These are phyloP conservation scores for Calosoma granatense DNA, from an alignment of 1,140 invertebrate genomes.

Conservation along the genomic window DNA sequence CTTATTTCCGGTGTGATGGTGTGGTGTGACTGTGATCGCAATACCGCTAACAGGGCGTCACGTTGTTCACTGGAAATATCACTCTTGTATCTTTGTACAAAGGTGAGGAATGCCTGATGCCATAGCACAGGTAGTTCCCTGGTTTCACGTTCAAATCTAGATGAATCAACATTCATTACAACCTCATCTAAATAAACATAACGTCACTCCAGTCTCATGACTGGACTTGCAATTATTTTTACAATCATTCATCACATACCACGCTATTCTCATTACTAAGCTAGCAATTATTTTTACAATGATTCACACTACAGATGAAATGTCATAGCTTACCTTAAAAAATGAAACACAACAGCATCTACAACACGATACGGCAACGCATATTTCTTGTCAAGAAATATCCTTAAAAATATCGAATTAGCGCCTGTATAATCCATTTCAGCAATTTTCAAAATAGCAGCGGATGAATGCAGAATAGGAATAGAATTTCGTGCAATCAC, in stretches of 20 bases:
- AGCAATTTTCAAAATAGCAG: constrained; percentile 89
- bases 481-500: constrained; percentile 87
- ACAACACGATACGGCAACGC: constrained; percentile 91
- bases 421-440: constrained; percentile 98
- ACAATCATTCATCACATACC: no score
- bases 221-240: background rate
- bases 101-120: constrained; percentile 92
- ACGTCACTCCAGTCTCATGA: constrained; percentile 1
- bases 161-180: no score
- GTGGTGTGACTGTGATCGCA: constrained; percentile 68
- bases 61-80: constrained; percentile 90
- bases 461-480: constrained; percentile 92
- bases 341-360: constrained; percentile 94
- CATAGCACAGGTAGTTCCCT: constrained; percentile 87
- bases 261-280: no score
- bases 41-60: constrained; percentile 69
- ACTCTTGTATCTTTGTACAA: constrained; percentile 91
- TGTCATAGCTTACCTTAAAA: constrained; percentile 55
- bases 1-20: constrained; percentile 77
- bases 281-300: no score
- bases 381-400: constrained; percentile 97
- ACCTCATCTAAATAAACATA: constrained; percentile 19
- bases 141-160: constrained; percentile 73
- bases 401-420: constrained; percentile 89
- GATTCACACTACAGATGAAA: background rate